These are phyloP conservation scores for Oligia strigilis DNA, from an alignment of 2,888 invertebrate genomes.

Conservation along the genomic window DNA sequence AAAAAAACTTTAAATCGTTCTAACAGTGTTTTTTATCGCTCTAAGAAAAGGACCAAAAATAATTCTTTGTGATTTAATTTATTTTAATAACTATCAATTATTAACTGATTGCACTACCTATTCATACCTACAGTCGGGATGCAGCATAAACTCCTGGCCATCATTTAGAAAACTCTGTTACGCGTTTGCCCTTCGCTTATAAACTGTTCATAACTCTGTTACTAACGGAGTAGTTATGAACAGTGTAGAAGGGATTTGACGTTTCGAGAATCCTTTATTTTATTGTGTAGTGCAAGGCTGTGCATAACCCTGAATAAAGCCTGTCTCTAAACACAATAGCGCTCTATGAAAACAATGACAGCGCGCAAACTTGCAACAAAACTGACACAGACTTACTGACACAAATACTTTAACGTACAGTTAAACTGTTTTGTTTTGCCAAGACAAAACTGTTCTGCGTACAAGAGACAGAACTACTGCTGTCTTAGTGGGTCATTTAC, in stretches of 20 bases:
- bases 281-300: not conserved
- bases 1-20: not conserved
- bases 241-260: not conserved
- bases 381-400: not conserved
- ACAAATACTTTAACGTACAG: not conserved
- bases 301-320: not conserved
- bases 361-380: slow-evolving; percentile 2
- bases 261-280: not conserved
- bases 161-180: not conserved
- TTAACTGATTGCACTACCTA: not conserved
- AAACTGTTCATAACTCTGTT: not conserved
- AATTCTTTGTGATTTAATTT: not conserved
- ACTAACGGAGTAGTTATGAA: not conserved
- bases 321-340: not conserved
- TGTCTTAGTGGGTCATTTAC: not conserved
- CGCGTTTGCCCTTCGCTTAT: not conserved
- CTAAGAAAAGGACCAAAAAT: not conserved
- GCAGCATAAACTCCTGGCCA: not conserved
- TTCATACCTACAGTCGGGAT: not conserved
- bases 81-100: not conserved
- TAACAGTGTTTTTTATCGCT: not conserved
- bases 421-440: not conserved
- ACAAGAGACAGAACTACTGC: not conserved
- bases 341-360: slow-evolving; percentile 3
- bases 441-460: not conserved